Conservation (phyloP, 2,797 vertebrate genomes). For the Pelochelys cantorii region DNA sequence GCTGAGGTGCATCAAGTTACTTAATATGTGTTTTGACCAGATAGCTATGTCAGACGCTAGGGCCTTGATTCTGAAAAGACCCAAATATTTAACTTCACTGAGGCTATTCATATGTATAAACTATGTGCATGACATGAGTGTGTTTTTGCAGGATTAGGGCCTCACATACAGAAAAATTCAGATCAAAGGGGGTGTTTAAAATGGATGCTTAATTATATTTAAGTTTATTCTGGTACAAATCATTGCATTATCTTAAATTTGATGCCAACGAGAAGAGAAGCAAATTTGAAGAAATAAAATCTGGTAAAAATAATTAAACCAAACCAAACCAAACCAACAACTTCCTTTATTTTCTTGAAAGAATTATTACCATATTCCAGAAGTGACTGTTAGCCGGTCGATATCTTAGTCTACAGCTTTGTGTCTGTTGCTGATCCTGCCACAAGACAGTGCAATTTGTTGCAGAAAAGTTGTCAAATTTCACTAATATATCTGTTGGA, state of each 20-base stretch:
- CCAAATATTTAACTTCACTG: background rate
- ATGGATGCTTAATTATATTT: too few species aligned
- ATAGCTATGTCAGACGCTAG: background rate
- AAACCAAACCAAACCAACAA: background rate
- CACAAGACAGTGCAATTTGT: conserved; percentile 79
- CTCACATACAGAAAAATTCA: background rate
- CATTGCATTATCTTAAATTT: background rate
- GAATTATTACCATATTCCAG: conserved; percentile 78
- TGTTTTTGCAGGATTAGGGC: background rate
- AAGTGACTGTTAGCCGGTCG: background rate
- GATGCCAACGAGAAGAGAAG: background rate
- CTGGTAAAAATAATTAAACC: too few species aligned
- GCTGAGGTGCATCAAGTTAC: background rate
- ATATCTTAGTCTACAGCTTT: conserved; percentile 81
- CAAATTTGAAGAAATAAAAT: background rate
- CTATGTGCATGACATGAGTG: background rate
- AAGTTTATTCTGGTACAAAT: background rate
- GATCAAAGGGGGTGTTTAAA: background rate
- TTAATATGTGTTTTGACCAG: background rate
- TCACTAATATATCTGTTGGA: conserved; percentile 74
- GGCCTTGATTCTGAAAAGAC: background rate
- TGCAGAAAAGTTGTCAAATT: conserved; percentile 74
- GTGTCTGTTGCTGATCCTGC: conserved; percentile 22
- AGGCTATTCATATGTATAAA: background rate
- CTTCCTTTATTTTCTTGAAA: rapidly evolving